phyloP scores from a whole-genome alignment of 1,140 invertebrate species.

The Argopecten irradians region DNA sequence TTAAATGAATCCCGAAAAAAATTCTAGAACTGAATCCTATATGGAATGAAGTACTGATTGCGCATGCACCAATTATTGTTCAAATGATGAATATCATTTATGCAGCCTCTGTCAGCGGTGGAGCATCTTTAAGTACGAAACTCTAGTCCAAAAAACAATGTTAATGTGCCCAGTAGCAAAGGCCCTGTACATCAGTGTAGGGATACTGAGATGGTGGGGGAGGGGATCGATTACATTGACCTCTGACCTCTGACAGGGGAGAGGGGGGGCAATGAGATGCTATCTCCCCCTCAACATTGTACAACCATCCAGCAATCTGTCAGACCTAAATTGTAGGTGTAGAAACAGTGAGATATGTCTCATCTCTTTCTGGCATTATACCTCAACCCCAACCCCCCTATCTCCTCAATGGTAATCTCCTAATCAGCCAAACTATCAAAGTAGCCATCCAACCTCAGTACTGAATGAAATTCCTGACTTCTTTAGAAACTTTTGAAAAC shows the following conservation, averaged over 20 bases:
- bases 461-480: background rate
- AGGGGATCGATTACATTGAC: background rate
- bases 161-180: too few species aligned
- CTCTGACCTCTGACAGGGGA: background rate
- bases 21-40: too few species aligned
- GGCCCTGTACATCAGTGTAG: background rate
- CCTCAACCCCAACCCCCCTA: background rate
- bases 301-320: background rate
- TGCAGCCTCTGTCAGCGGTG: too few species aligned
- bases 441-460: background rate
- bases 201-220: background rate
- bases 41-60: too few species aligned
- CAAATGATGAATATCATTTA: too few species aligned
- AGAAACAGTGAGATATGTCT: background rate
- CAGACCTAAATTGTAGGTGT: background rate
- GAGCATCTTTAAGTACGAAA: too few species aligned
- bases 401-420: background rate
- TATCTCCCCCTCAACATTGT: background rate
- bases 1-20: too few species aligned
- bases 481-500: too few species aligned
- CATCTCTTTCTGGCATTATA: background rate
- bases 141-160: too few species aligned
- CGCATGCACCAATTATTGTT: too few species aligned
- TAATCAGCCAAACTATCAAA: background rate
- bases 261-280: background rate